Percentiles rank a stretch among this genome's conserved stretches.
Conservation (phyloP, 2,113 vertebrate species). For the Odontophorus gujanensis region DNA sequence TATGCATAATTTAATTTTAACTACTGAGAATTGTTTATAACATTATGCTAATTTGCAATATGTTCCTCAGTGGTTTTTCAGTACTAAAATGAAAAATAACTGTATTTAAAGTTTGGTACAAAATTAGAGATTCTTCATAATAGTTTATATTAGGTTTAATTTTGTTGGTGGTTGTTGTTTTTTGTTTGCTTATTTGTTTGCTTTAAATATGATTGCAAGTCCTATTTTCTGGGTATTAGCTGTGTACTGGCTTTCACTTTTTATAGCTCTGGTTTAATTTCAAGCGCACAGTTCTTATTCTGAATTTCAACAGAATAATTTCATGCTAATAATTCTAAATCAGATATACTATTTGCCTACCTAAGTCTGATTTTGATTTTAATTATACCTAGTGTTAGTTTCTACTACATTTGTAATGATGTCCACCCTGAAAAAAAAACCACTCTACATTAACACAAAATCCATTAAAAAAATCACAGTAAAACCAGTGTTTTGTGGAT, state of each 20-base stretch:
- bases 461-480: neutral
- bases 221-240: neutral
- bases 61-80: slow-evolving; percentile 50
- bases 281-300: neutral
- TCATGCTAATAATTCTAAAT: neutral
- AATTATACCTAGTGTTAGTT: neutral
- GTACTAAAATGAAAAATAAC: slow-evolving; percentile 38
- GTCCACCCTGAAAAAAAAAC: neutral
- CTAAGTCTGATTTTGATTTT: neutral
- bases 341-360: neutral
- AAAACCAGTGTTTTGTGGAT: neutral
- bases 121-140: slow-evolving; percentile 6
- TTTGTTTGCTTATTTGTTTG: neutral
- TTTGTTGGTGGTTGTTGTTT: neutral
- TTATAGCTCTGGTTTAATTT: neutral
- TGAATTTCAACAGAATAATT: neutral
- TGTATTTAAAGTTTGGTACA: slow-evolving; percentile 32
- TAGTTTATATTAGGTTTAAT: neutral
- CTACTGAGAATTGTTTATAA: slow-evolving; percentile 55
- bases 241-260: neutral
- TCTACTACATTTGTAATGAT: neutral
- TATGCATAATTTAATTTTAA: slow-evolving; percentile 67
- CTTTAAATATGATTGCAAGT: neutral
- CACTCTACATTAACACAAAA: neutral
- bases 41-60: slow-evolving; percentile 73